phyloP scores from a whole-genome alignment of 2,113 vertebrate species.

The Arizona elegans region DNA sequence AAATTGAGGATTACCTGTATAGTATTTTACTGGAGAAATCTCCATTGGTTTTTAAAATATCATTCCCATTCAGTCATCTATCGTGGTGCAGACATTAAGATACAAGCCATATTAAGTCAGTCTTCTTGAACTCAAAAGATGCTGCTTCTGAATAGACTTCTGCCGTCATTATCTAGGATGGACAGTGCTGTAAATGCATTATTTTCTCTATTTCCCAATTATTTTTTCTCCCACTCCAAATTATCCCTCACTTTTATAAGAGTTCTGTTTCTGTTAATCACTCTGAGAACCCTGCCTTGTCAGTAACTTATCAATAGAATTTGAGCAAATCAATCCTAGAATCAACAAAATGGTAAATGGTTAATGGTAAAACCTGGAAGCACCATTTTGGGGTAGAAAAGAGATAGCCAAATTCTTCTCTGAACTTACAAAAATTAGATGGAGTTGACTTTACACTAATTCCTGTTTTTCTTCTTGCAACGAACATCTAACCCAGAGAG shows the following conservation, averaged over 20 bases:
- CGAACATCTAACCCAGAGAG: constrained; percentile 90
- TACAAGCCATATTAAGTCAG: not conserved
- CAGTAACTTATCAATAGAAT: not conserved
- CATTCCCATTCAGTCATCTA: not conserved
- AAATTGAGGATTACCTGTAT: not conserved
- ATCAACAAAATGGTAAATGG: not conserved
- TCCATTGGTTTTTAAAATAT: not conserved
- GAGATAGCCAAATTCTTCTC: not conserved
- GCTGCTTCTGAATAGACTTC: not conserved
- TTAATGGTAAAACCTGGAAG: not conserved
- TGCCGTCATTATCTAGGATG: not conserved
- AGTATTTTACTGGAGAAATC: not conserved
- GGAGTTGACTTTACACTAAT: not conserved
- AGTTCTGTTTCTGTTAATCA: not conserved
- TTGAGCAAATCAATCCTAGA: not conserved
- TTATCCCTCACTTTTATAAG: not conserved
- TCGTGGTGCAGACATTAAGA: not conserved
- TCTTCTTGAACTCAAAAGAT: not conserved
- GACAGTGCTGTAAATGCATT: not conserved
- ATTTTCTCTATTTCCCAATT: not conserved
- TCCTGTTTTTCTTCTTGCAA: constrained; percentile 71
- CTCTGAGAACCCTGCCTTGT: not conserved
- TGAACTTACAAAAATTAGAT: not conserved
- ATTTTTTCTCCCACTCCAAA: not conserved
- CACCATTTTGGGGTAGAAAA: not conserved